Evolutionary conservation across 2,113 vertebrate species (phyloP).

Genomic region (Leucoraja erinaceus): DNA sequence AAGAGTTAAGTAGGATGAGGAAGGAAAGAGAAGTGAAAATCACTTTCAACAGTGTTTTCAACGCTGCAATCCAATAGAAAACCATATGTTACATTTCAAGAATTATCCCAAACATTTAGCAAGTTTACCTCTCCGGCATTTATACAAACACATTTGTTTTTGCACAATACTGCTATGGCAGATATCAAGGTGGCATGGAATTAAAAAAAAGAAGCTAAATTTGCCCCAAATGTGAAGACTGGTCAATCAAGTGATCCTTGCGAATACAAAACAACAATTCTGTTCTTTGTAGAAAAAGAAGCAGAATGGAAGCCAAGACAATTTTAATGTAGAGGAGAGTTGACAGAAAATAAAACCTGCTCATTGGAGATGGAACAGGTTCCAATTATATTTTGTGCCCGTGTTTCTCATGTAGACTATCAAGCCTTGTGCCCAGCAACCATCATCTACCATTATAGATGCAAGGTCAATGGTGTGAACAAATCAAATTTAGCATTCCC

Average conservation of each 20-base stretch:
- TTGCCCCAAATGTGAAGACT: background rate
- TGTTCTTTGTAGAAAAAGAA: background rate
- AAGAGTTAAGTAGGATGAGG: background rate
- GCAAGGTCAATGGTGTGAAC: background rate
- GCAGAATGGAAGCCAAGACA: background rate
- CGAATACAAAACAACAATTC: background rate
- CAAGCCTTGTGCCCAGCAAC: background rate
- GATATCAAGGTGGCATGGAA: background rate
- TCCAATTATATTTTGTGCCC: background rate
- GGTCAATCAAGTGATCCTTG: background rate
- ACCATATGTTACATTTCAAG: background rate
- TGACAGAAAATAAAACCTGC: background rate
- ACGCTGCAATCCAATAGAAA: background rate
- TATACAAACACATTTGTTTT: background rate
- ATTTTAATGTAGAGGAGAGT: background rate
- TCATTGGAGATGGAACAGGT: background rate
- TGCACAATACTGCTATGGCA: background rate
- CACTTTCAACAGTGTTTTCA: background rate
- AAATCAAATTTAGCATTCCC: background rate
- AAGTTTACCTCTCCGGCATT: background rate
- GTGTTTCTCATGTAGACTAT: background rate
- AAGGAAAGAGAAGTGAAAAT: background rate
- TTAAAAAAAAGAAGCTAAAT: background rate
- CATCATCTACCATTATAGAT: background rate
- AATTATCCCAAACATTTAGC: background rate